phyloP scores from a whole-genome alignment of 2,888 invertebrate genomes.

The Pecten maximus region DNA sequence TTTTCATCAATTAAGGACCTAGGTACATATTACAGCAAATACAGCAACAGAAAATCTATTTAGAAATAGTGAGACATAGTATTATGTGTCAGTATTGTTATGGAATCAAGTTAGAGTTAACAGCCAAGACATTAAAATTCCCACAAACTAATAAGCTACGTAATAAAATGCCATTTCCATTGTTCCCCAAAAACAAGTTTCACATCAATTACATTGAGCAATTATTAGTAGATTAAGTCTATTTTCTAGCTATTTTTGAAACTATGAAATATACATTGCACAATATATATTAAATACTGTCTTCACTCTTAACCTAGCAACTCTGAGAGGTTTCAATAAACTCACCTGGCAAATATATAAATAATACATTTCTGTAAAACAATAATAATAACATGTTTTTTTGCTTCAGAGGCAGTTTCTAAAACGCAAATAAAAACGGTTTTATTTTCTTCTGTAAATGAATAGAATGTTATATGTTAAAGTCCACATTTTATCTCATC shows the following conservation, averaged over 20 bases:
- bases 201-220: neutral
- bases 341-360: neutral
- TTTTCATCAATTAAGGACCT: no score
- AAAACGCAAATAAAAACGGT: no score
- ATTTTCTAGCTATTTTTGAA: neutral
- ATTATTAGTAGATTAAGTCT: slow-evolving; percentile 31
- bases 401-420: no score
- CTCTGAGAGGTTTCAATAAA: slow-evolving; percentile 22
- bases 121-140: neutral
- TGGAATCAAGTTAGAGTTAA: neutral
- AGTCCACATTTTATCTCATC: no score
- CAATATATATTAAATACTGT: slow-evolving; percentile 13
- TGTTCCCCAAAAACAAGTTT: neutral
- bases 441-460: no score
- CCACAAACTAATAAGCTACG: neutral
- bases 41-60: no score
- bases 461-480: no score
- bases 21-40: no score
- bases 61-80: no score
- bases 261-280: neutral
- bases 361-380: no score
- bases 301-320: slow-evolving; percentile 40
- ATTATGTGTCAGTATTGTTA: neutral
- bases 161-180: neutral
- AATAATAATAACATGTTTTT: no score